Conservation (phyloP, 30 jellyfish, hydroid and myxozoan species). For the Cassiopea andromeda region DNA sequence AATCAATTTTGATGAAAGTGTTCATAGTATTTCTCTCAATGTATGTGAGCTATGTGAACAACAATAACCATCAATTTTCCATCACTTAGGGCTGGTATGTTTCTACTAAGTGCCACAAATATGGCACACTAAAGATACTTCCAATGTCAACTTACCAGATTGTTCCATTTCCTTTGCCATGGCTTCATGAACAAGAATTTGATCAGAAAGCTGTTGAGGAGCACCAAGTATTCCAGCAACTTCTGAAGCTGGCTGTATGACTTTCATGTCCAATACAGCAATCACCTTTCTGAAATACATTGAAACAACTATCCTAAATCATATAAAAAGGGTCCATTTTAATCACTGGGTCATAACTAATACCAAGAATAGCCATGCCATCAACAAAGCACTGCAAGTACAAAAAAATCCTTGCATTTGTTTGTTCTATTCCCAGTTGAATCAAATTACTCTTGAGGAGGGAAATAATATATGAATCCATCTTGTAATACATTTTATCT, state of each 20-base stretch:
- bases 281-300: conserved; percentile 72
- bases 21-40: neutral
- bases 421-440: no score
- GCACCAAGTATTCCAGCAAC: conserved; percentile 86
- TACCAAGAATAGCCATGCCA: no score
- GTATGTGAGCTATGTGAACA: no score
- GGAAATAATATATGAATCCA: no score
- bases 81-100: no score
- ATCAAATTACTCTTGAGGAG: no score
- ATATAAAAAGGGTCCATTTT: neutral
- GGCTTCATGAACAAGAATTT: conserved; percentile 41
- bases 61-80: no score
- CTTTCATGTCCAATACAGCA: conserved; percentile 74
- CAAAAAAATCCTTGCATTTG: no score
- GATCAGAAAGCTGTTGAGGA: conserved; percentile 82
- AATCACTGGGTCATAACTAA: neutral
- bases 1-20: neutral
- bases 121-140: neutral
- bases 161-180: conserved; percentile 50
- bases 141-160: neutral
- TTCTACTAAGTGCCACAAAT: no score
- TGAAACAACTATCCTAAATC: neutral
- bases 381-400: no score
- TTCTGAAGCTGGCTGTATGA: conserved; percentile 77
- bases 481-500: no score